phyloP scores from a whole-genome alignment of 2,113 vertebrate genomes.

The Tychaedon coryphoeus region DNA sequence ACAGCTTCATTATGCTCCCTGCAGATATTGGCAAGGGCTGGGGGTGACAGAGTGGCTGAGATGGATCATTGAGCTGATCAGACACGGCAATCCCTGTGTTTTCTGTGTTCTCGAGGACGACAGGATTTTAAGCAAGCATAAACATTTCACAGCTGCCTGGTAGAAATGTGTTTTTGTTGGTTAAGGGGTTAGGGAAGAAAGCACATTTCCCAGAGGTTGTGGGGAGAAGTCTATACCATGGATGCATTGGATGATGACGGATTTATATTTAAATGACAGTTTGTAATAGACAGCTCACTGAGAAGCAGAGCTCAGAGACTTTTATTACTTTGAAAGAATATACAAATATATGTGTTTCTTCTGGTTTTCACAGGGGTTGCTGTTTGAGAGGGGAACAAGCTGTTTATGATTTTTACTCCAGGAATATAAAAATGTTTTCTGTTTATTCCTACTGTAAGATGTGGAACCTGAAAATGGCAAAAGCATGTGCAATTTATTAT shows the following conservation, averaged over 20 bases:
- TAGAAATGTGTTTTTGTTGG: conserved; percentile 19
- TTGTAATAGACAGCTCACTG: neutral
- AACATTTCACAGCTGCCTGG: conserved; percentile 37
- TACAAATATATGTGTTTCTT: neutral
- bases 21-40: neutral
- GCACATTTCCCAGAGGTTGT: conserved; percentile 34
- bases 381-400: neutral
- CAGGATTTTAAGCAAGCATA: conserved; percentile 35
- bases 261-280: neutral
- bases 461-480: neutral
- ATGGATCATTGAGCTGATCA: conserved; percentile 42
- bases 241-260: neutral
- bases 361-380: neutral
- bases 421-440: neutral
- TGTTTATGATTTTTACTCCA: neutral
- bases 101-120: neutral
- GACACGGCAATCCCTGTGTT: conserved; percentile 35
- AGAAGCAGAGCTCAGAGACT: neutral
- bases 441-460: neutral
- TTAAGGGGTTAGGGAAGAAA: conserved; percentile 14
- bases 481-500: neutral
- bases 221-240: neutral
- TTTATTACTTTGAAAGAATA: neutral
- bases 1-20: conserved; percentile 27
- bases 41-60: neutral